Conservation (phyloP, 2,113 vertebrate genomes). For the Synodontis membranacea region DNA sequence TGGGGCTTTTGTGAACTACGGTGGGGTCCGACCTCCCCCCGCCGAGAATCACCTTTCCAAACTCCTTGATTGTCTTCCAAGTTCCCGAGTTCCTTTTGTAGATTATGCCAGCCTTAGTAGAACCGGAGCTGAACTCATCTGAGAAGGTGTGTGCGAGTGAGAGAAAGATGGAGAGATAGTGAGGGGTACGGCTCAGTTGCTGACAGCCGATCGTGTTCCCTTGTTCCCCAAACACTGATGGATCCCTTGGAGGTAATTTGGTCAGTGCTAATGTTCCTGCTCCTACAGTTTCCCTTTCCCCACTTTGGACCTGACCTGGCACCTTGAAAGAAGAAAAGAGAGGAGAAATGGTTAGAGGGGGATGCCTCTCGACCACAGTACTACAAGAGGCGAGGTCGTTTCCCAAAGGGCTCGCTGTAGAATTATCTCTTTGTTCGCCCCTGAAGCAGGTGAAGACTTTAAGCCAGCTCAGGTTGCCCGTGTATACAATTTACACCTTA, state of each 20-base stretch:
- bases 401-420: conserved; percentile 28
- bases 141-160: conserved; percentile 41
- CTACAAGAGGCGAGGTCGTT: conserved; percentile 3
- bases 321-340: conserved; percentile 43
- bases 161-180: conserved; percentile 16
- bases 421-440: conserved; percentile 46
- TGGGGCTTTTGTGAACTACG: conserved; percentile 24
- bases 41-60: conserved; percentile 38
- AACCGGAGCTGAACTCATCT: conserved; percentile 48
- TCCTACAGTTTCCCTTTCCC: conserved; percentile 50
- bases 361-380: background rate
- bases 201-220: background rate
- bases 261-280: conserved; percentile 24
- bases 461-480: conserved; percentile 30
- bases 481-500: conserved; percentile 19
- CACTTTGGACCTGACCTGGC: background rate
- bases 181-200: background rate
- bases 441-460: conserved; percentile 28
- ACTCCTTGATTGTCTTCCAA: conserved; percentile 42
- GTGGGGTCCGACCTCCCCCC: background rate
- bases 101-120: conserved; percentile 50
- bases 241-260: conserved; percentile 21
- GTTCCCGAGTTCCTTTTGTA: conserved; percentile 47
- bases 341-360: conserved; percentile 42
- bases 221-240: background rate